Evolutionary conservation across 2,113 vertebrate genomes (phyloP).

Genomic region (Lonchura striata): DNA sequence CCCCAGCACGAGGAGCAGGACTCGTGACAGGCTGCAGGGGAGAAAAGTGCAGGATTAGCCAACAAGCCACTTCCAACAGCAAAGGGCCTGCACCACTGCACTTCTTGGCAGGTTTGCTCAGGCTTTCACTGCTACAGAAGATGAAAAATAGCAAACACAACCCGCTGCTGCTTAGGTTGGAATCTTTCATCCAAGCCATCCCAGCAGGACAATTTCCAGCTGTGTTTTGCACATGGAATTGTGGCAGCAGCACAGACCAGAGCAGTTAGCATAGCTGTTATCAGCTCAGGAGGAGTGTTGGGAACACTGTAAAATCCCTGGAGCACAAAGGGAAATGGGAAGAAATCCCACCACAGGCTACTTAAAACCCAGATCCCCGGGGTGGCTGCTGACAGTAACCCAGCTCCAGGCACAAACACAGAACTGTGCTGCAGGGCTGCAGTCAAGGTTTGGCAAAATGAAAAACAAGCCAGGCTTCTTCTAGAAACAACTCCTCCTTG

Average conservation of each 20-base stretch:
- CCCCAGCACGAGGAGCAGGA: constrained; percentile 85
- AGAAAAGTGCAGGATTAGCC: neutral
- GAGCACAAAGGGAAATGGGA: neutral
- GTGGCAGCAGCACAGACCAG: neutral
- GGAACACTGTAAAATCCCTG: neutral
- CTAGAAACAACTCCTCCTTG: neutral
- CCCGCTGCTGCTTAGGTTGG: neutral
- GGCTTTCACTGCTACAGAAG: neutral
- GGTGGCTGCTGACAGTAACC: neutral
- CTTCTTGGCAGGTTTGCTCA: neutral
- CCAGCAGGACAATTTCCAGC: neutral
- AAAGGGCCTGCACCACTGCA: neutral
- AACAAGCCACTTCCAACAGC: neutral
- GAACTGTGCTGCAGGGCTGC: neutral
- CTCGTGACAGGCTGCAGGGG: constrained; percentile 80
- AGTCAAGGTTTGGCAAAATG: neutral
- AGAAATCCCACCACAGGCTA: neutral
- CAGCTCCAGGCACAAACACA: neutral
- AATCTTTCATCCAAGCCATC: neutral
- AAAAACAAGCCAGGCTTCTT: neutral
- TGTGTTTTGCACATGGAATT: neutral
- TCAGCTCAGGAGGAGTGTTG: neutral
- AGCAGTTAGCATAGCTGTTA: neutral
- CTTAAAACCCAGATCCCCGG: neutral
- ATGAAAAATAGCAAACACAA: neutral